Conservation (phyloP, 2,113 vertebrate genomes). For the Nycticorax nycticorax region DNA sequence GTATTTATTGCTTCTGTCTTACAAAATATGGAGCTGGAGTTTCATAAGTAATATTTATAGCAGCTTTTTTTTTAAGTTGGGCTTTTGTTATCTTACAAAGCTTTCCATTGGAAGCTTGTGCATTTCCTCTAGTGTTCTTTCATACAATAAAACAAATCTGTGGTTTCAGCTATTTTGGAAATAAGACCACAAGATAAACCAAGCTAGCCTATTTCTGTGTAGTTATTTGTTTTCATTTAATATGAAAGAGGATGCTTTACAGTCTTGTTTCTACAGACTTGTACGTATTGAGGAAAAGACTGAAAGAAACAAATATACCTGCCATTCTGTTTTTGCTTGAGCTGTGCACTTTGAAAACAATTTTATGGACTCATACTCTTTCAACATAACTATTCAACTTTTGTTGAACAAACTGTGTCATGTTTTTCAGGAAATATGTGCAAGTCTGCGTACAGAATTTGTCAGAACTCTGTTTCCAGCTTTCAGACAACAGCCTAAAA, state of each 20-base stretch:
- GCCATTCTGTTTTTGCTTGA: not conserved
- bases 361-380: not conserved
- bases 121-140: not conserved
- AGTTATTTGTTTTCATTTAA: not conserved
- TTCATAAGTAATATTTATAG: conserved; percentile 1
- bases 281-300: not conserved
- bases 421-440: conserved; percentile 88
- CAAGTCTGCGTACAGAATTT: conserved; percentile 93
- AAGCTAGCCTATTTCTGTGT: not conserved
- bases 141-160: not conserved
- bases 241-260: not conserved
- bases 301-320: not conserved
- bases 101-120: not conserved
- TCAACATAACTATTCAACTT: not conserved
- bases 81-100: not conserved
- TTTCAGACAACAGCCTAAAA: conserved; percentile 81
- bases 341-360: not conserved
- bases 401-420: not conserved
- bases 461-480: conserved; percentile 86
- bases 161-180: not conserved
- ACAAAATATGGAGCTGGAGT: not conserved
- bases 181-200: not conserved
- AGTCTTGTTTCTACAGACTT: not conserved
- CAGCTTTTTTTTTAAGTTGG: not conserved
- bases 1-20: not conserved